Evolutionary conservation across 2,113 vertebrate genomes (phyloP).

Genomic region (Ibidorhyncha struthersii): DNA sequence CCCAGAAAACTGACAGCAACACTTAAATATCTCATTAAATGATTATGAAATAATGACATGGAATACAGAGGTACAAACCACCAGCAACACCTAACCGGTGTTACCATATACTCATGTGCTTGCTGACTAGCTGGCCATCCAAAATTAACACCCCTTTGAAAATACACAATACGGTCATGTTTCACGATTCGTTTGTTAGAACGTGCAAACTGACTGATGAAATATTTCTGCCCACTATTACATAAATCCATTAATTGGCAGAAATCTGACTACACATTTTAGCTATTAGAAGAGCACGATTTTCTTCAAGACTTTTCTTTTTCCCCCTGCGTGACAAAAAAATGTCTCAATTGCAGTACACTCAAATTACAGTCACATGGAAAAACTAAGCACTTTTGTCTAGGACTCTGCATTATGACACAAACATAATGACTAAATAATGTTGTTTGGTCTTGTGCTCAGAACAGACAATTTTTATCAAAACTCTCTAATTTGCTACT

Average conservation of each 20-base stretch:
- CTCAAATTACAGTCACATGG: background rate
- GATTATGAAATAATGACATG: background rate
- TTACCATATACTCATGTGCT: background rate
- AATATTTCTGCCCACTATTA: background rate
- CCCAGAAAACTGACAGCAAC: background rate
- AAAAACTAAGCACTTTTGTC: background rate
- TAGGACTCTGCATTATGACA: background rate
- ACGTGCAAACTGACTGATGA: background rate
- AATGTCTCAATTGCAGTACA: accelerated
- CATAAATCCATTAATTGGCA: background rate
- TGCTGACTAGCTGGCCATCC: background rate
- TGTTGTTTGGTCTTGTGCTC: background rate
- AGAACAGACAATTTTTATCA: background rate
- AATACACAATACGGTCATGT: accelerated
- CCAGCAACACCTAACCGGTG: background rate
- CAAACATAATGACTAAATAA: background rate
- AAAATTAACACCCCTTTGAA: background rate
- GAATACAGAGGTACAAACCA: background rate
- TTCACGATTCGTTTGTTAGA: background rate
- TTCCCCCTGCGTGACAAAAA: background rate
- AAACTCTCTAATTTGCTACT: background rate
- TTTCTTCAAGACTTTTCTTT: background rate
- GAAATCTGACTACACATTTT: background rate
- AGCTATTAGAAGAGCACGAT: background rate
- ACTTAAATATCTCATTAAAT: background rate